These are phyloP conservation scores for Monochamus saltuarius DNA, from an alignment of 1,140 invertebrate genomes.

Conservation along the genomic window DNA sequence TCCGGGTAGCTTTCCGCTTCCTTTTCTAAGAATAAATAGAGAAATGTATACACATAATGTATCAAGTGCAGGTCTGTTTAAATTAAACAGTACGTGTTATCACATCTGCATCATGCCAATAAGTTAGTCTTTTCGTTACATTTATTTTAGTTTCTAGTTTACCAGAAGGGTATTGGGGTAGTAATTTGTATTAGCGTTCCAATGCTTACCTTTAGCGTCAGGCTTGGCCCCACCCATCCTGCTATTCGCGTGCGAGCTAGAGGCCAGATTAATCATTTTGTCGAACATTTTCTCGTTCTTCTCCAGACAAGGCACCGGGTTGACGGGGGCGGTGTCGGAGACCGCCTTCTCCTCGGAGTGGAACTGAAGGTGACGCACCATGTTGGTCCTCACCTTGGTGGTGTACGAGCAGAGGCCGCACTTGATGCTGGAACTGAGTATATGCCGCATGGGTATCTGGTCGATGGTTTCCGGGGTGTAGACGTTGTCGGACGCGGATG, in stretches of 20 bases:
- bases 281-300: constrained; percentile 79
- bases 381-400: constrained; percentile 71
- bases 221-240: constrained; percentile 48
- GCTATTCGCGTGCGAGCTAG: constrained; percentile 58
- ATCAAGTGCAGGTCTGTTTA: no score
- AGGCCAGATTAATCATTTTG: constrained; percentile 79
- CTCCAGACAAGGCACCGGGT: constrained; percentile 77
- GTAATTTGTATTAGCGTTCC: no score
- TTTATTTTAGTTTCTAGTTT: no score
- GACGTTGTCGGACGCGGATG: constrained; percentile 45
- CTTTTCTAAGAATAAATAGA: constrained; percentile 40
- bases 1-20: constrained; percentile 54
- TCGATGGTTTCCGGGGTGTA: constrained; percentile 64
- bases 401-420: constrained; percentile 68
- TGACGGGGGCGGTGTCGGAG: constrained; percentile 66
- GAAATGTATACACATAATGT: no score
- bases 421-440: constrained; percentile 60
- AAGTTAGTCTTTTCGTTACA: no score
- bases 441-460: constrained; percentile 63
- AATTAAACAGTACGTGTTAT: no score
- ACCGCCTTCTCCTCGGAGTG: constrained; percentile 63
- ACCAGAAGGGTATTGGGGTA: no score
- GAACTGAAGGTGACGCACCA: constrained; percentile 69
- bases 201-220: constrained; percentile 32
- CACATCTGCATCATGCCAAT: no score